Percentiles rank a stretch among this genome's conserved stretches.
These are phyloP conservation scores for Thereva unica DNA, from an alignment of 2,888 invertebrate genomes.

Conservation along the genomic window DNA sequence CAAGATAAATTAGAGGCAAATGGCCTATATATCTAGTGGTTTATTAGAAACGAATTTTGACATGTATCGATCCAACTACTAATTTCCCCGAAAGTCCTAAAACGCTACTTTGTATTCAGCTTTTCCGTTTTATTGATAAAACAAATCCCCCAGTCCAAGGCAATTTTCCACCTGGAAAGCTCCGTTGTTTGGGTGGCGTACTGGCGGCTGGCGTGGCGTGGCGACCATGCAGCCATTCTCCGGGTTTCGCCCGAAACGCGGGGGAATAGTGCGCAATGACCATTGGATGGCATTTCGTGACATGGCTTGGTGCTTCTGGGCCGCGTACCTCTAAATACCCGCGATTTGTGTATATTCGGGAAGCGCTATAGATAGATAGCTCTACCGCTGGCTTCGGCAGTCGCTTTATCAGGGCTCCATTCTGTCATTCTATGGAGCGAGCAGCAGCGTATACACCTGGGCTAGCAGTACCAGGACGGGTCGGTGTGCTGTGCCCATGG, in stretches of 20 bases:
- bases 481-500: conserved; percentile 30
- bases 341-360: background rate
- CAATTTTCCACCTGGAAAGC: conserved; percentile 28
- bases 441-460: background rate
- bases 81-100: conserved; percentile 30
- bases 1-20: conserved; percentile 22
- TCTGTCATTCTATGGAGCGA: no score
- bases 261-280: conserved; percentile 40
- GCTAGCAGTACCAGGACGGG: conserved; percentile 19
- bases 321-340: conserved; percentile 9
- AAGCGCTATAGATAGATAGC: background rate
- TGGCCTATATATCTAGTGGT: conserved; percentile 29
- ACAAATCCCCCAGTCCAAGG: conserved; percentile 32
- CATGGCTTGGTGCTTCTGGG: conserved; percentile 10
- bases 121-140: conserved; percentile 41
- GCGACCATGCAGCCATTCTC: background rate
- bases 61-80: conserved; percentile 40
- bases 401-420: no score
- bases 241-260: background rate
- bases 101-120: conserved; percentile 19
- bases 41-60: conserved; percentile 30
- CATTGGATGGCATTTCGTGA: conserved; percentile 39
- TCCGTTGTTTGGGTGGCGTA: conserved; percentile 25
- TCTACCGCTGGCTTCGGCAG: background rate
- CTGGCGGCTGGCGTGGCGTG: no score